Conservation (phyloP, 2,797 vertebrate genomes). For the Ataeniobius toweri region DNA sequence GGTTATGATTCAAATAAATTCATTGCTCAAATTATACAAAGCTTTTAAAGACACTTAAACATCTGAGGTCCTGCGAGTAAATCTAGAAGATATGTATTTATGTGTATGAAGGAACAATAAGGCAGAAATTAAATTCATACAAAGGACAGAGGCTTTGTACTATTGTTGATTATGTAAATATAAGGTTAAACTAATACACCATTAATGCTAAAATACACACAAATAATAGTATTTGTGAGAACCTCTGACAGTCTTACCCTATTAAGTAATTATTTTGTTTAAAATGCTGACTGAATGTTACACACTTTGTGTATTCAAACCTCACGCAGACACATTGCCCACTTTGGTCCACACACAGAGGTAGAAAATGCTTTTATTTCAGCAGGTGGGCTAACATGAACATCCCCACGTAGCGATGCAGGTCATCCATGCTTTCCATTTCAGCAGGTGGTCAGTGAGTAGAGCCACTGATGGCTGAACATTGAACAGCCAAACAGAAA, state of each 20-base stretch:
- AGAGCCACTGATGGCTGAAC: constrained; percentile 62
- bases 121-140: background rate
- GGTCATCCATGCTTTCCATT: constrained; percentile 64
- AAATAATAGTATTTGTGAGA: constrained; percentile 13
- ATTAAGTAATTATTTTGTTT: background rate
- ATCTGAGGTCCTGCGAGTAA: too few species aligned
- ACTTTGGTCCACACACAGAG: constrained; percentile 36
- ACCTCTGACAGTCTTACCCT: constrained; percentile 29
- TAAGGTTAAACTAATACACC: background rate
- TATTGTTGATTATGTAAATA: too few species aligned
- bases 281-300: constrained; percentile 12
- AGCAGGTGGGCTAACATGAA: constrained; percentile 58
- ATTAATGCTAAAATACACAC: background rate
- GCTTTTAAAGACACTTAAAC: too few species aligned
- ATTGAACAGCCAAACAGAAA: constrained; percentile 59
- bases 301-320: constrained; percentile 20
- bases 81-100: background rate
- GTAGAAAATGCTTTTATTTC: constrained; percentile 60
- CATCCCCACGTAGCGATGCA: constrained; percentile 31
- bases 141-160: background rate
- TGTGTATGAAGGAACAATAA: background rate
- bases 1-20: too few species aligned
- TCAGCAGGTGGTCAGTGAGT: constrained; percentile 66
- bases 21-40: too few species aligned
- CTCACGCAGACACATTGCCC: constrained; percentile 11